Percentiles rank a stretch among this genome's conserved stretches.
Evolutionary conservation across 2,113 vertebrate species (phyloP).

Genomic region (Globicephala melas): DNA sequence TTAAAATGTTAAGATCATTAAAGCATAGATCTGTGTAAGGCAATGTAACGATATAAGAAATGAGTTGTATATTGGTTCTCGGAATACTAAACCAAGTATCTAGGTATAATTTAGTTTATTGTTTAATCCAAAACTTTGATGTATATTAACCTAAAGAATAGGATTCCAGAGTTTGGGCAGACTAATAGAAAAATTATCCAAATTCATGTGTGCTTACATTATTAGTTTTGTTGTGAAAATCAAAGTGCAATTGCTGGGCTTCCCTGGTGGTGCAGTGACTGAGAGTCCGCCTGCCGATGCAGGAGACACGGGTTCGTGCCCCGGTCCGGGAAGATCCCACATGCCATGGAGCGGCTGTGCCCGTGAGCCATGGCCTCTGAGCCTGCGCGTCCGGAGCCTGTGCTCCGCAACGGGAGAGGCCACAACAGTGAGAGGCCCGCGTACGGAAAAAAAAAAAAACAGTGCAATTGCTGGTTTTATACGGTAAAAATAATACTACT

Average conservation of each 20-base stretch:
- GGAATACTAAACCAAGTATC: background rate
- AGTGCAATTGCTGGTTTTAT: background rate
- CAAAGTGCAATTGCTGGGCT: background rate
- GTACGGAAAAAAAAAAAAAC: background rate
- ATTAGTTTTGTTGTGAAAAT: background rate
- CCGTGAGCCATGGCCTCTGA: too few species aligned
- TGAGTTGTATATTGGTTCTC: background rate
- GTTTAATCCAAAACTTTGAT: background rate
- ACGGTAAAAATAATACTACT: background rate
- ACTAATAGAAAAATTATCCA: background rate
- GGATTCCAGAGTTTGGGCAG: background rate
- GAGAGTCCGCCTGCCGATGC: too few species aligned
- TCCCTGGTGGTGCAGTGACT: too few species aligned
- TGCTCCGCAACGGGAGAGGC: too few species aligned
- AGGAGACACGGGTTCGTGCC: too few species aligned
- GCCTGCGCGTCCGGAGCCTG: too few species aligned
- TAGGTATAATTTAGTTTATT: background rate
- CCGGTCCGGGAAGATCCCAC: too few species aligned
- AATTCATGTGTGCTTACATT: background rate
- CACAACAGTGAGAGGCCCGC: too few species aligned
- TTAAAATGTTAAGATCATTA: background rate
- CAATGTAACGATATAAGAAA: background rate
- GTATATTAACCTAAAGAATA: background rate
- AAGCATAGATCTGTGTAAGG: background rate
- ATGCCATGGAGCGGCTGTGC: too few species aligned